These are phyloP conservation scores for Meganola albula DNA, from an alignment of 2,888 invertebrate genomes.

Conservation along the genomic window DNA sequence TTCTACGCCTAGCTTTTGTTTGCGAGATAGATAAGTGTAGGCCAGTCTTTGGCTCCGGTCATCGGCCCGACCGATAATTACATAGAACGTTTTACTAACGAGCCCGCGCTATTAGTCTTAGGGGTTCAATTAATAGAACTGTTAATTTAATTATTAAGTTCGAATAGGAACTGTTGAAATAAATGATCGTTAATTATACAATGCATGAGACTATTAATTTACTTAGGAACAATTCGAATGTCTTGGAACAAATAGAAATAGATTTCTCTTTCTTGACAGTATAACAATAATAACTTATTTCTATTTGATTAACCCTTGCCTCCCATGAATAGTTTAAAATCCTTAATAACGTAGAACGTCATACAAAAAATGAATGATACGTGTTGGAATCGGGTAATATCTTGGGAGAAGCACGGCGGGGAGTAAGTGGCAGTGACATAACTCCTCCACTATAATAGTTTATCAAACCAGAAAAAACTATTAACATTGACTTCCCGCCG, in stretches of 20 bases:
- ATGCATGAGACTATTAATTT: no score
- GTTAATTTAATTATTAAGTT: conserved; percentile 33
- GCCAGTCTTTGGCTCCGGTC: conserved; percentile 52
- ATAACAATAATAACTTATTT: conserved; percentile 29
- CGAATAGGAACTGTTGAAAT: conserved; percentile 9
- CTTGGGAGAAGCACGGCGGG: conserved; percentile 35
- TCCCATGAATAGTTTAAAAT: no score
- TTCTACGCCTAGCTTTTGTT: conserved; percentile 57
- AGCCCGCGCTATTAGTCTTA: conserved; percentile 38
- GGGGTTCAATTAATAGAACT: conserved; percentile 26
- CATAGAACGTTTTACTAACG: conserved; percentile 53
- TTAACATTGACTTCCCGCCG: conserved; percentile 56
- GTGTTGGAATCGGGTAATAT: conserved; percentile 53
- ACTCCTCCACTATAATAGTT: conserved; percentile 64
- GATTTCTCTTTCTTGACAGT: conserved; percentile 24
- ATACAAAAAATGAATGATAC: conserved; percentile 64
- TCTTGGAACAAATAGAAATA: conserved; percentile 12
- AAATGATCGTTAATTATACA: not conserved
- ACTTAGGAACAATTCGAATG: conserved; percentile 15
- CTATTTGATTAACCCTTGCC: conserved; percentile 24
- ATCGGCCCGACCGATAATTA: conserved; percentile 64
- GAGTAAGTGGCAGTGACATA: conserved; percentile 50
- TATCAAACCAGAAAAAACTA: conserved; percentile 60
- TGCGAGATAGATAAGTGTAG: conserved; percentile 69
- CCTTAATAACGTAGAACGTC: conserved; percentile 64